Conservation (phyloP, 2,113 vertebrate genomes). For the Brachyhypopomus gauderio region DNA sequence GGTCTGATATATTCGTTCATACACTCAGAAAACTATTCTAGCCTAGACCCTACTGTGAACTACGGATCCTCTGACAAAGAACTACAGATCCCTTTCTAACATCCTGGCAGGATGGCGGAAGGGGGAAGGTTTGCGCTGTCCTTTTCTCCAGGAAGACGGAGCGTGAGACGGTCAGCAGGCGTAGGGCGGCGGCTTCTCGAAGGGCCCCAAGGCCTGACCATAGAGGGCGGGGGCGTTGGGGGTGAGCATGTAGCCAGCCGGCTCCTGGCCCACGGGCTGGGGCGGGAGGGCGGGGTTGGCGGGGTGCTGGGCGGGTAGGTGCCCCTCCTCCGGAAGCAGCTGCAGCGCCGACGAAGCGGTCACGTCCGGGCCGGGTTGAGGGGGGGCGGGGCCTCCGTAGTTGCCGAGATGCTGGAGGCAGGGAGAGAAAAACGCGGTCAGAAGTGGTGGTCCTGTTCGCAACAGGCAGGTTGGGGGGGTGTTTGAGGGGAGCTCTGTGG, state of each 20-base stretch:
- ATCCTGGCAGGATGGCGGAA: background rate
- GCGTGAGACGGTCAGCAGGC: constrained; percentile 71
- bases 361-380: constrained; percentile 75
- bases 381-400: constrained; percentile 65
- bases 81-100: constrained; percentile 7
- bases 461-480: background rate
- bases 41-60: background rate
- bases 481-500: background rate
- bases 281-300: constrained; percentile 56
- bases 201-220: constrained; percentile 72
- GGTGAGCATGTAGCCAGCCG: constrained; percentile 74
- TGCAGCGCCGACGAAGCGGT: constrained; percentile 61
- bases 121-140: background rate
- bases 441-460: background rate
- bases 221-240: constrained; percentile 79
- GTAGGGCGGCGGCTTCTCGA: constrained; percentile 92
- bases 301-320: constrained; percentile 71
- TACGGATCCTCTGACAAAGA: background rate
- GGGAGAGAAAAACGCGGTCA: constrained; percentile 45
- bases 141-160: background rate
- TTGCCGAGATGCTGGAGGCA: constrained; percentile 68
- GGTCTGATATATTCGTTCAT: no score
- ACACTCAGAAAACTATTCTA: background rate
- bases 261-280: constrained; percentile 77
- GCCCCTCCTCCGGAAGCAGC: constrained; percentile 70